Evolutionary conservation across 2,113 vertebrate genomes (phyloP).

Genomic region (Rhizomys pruinosus): DNA sequence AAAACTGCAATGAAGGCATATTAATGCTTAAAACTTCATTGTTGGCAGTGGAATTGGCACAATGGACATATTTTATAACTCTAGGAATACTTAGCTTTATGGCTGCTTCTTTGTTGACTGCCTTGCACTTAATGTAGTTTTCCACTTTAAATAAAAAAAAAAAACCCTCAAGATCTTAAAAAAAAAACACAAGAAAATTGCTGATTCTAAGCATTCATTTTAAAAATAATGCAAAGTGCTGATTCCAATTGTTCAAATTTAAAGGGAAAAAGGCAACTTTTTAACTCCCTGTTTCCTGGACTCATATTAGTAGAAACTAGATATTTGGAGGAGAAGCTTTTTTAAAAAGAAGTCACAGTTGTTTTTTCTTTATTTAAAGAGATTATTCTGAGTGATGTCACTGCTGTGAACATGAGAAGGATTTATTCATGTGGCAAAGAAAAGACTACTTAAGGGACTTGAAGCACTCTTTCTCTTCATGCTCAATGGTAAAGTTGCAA

Average conservation of each 20-base stretch:
- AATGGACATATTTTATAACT: conserved; percentile 93
- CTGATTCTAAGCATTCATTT: conserved; percentile 90
- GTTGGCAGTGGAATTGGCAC: conserved; percentile 91
- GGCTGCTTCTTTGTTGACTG: conserved; percentile 90
- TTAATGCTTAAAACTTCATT: conserved; percentile 94
- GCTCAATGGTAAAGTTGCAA: background rate
- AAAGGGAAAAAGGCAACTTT: conserved; percentile 82
- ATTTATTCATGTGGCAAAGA: conserved; percentile 6
- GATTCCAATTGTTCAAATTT: conserved; percentile 88
- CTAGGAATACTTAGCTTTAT: conserved; percentile 92
- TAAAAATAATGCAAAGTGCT: conserved; percentile 91
- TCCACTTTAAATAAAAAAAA: conserved; percentile 91
- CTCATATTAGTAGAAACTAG: conserved; percentile 33
- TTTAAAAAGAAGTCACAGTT: background rate
- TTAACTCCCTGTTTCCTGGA: conserved; percentile 88
- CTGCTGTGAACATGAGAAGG: background rate
- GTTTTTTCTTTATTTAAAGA: background rate
- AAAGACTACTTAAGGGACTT: background rate
- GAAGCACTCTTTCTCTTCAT: background rate
- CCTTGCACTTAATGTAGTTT: conserved; percentile 91
- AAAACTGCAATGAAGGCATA: conserved; percentile 94
- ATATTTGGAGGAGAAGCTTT: background rate
- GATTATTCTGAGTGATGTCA: conserved; percentile 23
- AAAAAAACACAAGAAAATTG: conserved; percentile 86
- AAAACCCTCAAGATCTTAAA: conserved; percentile 85